Percentiles rank a stretch among this genome's conserved stretches.
These are phyloP conservation scores for Drosophila mayaguana DNA, from an alignment of 2,888 invertebrate genomes.

Conservation along the genomic window DNA sequence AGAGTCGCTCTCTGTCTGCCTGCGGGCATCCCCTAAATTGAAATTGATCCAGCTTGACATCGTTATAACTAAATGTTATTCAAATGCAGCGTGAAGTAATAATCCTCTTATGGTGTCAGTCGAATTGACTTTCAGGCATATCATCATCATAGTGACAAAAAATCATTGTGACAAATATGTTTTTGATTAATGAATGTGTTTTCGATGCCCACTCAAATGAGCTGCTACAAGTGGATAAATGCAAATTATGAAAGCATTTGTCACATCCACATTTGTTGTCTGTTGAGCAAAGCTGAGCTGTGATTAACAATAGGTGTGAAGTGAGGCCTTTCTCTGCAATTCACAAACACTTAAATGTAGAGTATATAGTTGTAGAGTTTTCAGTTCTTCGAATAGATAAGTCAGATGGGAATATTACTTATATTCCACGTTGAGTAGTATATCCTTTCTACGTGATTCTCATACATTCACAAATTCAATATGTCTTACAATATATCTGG, in stretches of 20 bases:
- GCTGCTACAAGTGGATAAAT: neutral
- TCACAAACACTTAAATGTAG: neutral
- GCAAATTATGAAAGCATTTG: constrained; percentile 4
- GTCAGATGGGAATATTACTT: neutral
- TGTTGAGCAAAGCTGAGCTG: neutral
- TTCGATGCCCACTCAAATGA: constrained; percentile 3
- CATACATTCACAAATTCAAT: neutral
- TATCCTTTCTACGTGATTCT: neutral
- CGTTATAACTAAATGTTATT: constrained; percentile 5
- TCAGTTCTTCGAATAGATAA: too few relatives aligned
- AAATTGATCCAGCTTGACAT: neutral
- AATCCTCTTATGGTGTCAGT: constrained; percentile 10
- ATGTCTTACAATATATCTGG: too few relatives aligned
- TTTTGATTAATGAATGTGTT: constrained; percentile 21
- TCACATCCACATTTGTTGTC: neutral
- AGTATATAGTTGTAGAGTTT: too few relatives aligned
- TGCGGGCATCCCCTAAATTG: neutral
- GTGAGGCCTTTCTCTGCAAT: neutral
- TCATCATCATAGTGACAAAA: constrained; percentile 20
- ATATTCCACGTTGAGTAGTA: neutral
- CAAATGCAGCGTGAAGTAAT: constrained; percentile 1
- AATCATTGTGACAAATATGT: constrained; percentile 6
- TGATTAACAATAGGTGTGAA: neutral
- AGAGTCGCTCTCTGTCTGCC: neutral
- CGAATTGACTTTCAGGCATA: constrained; percentile 6